Conservation (phyloP, 2,888 invertebrate species). For the Lacanobia oleracea region DNA sequence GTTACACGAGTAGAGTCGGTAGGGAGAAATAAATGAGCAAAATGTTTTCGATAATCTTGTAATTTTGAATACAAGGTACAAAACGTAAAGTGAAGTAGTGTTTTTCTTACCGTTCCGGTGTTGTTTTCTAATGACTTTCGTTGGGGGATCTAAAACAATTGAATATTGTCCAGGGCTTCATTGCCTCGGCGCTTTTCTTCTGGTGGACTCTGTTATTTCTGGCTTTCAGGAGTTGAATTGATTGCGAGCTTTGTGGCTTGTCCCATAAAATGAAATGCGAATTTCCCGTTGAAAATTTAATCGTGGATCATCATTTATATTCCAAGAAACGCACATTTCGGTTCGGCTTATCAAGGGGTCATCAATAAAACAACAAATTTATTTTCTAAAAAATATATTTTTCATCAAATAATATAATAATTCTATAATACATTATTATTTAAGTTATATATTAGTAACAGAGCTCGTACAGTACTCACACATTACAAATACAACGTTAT, state of each 20-base stretch:
- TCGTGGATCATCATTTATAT: too few relatives aligned
- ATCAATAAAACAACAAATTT: slow-evolving; percentile 36
- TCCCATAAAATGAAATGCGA: background rate
- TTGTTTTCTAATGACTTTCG: background rate
- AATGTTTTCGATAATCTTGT: too few relatives aligned
- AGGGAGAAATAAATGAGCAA: too few relatives aligned
- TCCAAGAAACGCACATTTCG: background rate
- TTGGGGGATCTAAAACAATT: background rate
- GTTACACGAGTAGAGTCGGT: background rate
- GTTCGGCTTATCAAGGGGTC: background rate
- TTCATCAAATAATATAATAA: slow-evolving; percentile 73
- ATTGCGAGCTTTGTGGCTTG: background rate
- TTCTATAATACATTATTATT: slow-evolving; percentile 75
- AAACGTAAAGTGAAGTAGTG: background rate
- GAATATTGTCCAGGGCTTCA: background rate
- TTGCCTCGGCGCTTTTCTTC: too few relatives aligned
- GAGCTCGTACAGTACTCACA: slow-evolving; percentile 54
- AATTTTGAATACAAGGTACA: too few relatives aligned
- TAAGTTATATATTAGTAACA: slow-evolving; percentile 67
- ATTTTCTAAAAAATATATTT: slow-evolving; percentile 75
- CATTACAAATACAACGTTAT: slow-evolving; percentile 45
- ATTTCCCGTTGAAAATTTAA: background rate
- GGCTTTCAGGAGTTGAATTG: too few relatives aligned
- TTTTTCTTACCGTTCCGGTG: too few relatives aligned
- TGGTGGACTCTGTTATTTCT: too few relatives aligned